Conservation (phyloP, 1,140 invertebrate species). For the Pollicipes pollicipes region DNA sequence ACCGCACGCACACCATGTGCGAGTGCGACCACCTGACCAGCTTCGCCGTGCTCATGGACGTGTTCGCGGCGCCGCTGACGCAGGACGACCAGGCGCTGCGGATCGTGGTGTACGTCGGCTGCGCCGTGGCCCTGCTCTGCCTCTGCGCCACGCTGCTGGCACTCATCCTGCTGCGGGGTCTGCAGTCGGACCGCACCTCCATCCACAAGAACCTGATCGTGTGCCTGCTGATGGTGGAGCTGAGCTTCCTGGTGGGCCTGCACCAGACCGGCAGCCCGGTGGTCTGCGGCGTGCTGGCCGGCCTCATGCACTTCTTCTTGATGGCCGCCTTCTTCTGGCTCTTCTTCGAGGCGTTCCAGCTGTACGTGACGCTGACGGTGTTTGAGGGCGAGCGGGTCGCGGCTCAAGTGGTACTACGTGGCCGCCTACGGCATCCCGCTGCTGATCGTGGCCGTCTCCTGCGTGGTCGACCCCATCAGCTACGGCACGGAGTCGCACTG, state of each 20-base stretch:
- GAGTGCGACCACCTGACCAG: constrained; percentile 88
- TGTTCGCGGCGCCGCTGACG: constrained; percentile 39
- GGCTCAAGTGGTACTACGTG: constrained; percentile 53
- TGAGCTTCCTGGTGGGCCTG: constrained; percentile 80
- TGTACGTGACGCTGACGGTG: constrained; percentile 85
- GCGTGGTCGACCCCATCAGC: constrained; percentile 54
- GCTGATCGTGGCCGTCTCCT: constrained; percentile 55
- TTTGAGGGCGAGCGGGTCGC: constrained; percentile 74
- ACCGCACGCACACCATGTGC: constrained; percentile 75
- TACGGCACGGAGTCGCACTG: constrained; percentile 74
- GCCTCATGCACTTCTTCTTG: constrained; percentile 84
- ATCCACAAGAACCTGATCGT: constrained; percentile 90
- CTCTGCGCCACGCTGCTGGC: constrained; percentile 63
- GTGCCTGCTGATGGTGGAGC: constrained; percentile 75
- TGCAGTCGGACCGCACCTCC: constrained; percentile 63
- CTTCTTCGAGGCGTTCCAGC: constrained; percentile 85
- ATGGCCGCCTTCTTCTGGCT: constrained; percentile 91
- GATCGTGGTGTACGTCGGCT: constrained; percentile 66
- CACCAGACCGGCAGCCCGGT: constrained; percentile 65
- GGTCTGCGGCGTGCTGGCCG: constrained; percentile 75
- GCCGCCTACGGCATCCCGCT: constrained; percentile 62
- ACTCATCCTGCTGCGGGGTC: constrained; percentile 59
- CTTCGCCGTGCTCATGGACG: constrained; percentile 87
- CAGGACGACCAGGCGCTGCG: constrained; percentile 40
- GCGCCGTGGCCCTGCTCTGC: constrained; percentile 65